These are phyloP conservation scores for Rhinolophus sinicus DNA, from an alignment of 2,113 vertebrate genomes.

Conservation along the genomic window DNA sequence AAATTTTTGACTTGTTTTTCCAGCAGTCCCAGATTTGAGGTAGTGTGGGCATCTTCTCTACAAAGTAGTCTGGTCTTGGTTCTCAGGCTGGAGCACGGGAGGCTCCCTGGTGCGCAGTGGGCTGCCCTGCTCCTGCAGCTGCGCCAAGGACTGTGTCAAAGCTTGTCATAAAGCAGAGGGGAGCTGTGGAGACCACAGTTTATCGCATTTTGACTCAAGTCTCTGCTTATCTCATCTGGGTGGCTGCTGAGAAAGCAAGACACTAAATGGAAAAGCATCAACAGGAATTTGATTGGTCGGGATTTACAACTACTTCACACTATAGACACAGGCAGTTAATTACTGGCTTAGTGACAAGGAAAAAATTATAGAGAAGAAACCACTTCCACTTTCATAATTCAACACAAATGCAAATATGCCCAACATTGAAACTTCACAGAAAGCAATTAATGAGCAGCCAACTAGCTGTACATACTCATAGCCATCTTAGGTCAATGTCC, in stretches of 20 bases:
- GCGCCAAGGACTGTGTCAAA: slow-evolving; percentile 64
- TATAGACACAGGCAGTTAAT: neutral
- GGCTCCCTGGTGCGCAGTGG: neutral
- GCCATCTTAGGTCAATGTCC: neutral
- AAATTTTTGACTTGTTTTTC: slow-evolving; percentile 61
- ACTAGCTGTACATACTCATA: neutral
- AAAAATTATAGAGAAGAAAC: slow-evolving; percentile 25
- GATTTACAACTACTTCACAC: slow-evolving; percentile 25
- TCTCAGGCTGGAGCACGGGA: neutral
- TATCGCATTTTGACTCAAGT: neutral
- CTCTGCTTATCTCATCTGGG: slow-evolving; percentile 27
- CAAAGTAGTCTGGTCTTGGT: neutral
- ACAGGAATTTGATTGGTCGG: slow-evolving; percentile 7
- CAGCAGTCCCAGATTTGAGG: neutral
- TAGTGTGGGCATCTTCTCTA: neutral
- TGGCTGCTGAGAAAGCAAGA: slow-evolving; percentile 40
- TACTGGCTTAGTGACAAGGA: slow-evolving; percentile 25
- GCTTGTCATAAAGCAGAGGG: slow-evolving; percentile 56
- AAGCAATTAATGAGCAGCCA: neutral
- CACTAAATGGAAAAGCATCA: slow-evolving; percentile 30
- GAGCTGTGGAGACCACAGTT: slow-evolving; percentile 54
- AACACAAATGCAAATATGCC: neutral
- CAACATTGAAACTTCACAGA: neutral
- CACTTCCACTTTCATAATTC: slow-evolving; percentile 73
- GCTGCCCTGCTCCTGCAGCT: slow-evolving; percentile 40